These are phyloP conservation scores for Cebus imitator DNA, from an alignment of 2,113 vertebrate species.

Conservation along the genomic window DNA sequence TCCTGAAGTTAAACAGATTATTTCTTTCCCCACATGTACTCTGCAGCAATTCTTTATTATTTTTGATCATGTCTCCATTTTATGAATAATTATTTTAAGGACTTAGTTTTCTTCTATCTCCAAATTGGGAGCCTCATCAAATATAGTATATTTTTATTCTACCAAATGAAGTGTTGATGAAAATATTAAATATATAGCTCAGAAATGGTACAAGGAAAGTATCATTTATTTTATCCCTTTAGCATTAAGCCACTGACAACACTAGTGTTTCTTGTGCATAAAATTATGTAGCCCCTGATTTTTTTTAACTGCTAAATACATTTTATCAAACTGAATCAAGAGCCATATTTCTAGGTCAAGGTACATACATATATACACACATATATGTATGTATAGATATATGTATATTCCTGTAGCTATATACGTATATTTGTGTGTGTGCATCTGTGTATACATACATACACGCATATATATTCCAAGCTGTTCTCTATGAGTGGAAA, in stretches of 20 bases:
- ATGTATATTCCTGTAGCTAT: too few species aligned
- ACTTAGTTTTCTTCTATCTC: background rate
- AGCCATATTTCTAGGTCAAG: background rate
- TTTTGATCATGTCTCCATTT: constrained; percentile 22
- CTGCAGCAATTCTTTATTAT: background rate
- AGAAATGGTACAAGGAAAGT: background rate
- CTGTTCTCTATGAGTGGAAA: background rate
- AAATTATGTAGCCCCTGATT: background rate
- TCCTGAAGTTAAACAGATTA: background rate
- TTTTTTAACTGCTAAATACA: background rate
- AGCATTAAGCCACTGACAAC: background rate
- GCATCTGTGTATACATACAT: too few species aligned
- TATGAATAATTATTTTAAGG: background rate
- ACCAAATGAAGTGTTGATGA: background rate
- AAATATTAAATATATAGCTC: constrained; percentile 25
- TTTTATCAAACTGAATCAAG: background rate
- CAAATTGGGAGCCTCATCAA: background rate
- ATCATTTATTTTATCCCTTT: constrained; percentile 5
- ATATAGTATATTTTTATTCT: background rate
- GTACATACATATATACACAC: background rate
- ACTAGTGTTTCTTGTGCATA: background rate
- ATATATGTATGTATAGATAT: too few species aligned
- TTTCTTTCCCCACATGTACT: background rate
- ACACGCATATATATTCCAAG: background rate
- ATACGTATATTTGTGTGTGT: too few species aligned